Conservation (phyloP, 2,113 vertebrate species). For the Strigops habroptila region DNA sequence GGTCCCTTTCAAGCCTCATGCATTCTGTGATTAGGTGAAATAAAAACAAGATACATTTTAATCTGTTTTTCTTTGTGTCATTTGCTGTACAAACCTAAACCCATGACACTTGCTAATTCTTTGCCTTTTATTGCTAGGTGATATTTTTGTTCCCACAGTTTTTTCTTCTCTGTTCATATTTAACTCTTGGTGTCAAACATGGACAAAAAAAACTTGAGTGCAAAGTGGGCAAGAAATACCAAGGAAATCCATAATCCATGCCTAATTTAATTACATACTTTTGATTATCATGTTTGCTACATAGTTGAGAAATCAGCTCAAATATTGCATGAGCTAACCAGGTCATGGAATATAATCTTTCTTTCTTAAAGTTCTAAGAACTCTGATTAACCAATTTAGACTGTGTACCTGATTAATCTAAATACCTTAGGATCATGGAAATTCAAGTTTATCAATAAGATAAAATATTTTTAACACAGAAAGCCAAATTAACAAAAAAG, state of each 20-base stretch:
- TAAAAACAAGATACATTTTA: background rate
- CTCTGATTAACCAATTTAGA: conserved; percentile 61
- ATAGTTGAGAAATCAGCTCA: conserved; percentile 50
- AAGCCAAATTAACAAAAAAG: conserved; percentile 58
- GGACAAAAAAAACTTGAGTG: conserved; percentile 46
- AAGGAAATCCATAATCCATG: conserved; percentile 26
- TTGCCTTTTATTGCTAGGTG: background rate
- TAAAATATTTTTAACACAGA: conserved; percentile 67
- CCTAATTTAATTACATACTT: conserved; percentile 61
- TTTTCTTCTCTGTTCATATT: conserved; percentile 31
- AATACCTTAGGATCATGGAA: conserved; percentile 61
- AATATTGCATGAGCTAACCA: conserved; percentile 49
- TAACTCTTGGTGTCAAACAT: conserved; percentile 33
- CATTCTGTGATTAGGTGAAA: background rate
- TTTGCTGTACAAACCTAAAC: background rate
- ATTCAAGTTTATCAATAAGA: conserved; percentile 70
- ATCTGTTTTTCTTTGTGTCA: background rate
- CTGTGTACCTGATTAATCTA: conserved; percentile 55
- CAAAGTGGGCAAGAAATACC: conserved; percentile 7
- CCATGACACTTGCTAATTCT: background rate
- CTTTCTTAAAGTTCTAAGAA: conserved; percentile 30
- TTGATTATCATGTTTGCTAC: conserved; percentile 61
- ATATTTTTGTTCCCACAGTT: background rate
- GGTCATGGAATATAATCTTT: conserved; percentile 33
- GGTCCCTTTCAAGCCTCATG: background rate